phyloP scores from a whole-genome alignment of 1,140 invertebrate species.

The Macrosteles quadrilineatus region DNA sequence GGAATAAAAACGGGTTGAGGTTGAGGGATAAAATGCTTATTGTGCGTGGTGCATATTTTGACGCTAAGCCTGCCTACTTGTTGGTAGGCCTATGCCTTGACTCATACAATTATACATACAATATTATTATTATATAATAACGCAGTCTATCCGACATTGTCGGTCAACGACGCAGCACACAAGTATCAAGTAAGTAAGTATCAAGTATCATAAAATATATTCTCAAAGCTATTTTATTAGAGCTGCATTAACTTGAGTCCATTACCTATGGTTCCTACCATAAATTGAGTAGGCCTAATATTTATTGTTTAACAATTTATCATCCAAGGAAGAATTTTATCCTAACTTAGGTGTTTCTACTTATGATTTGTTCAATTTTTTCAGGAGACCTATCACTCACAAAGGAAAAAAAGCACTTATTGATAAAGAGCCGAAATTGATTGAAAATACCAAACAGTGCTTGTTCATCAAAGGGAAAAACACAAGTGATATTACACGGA shows the following conservation, averaged over 20 bases:
- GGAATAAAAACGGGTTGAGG: no score
- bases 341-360: neutral
- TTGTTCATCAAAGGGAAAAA: conserved; percentile 86
- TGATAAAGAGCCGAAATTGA: conserved; percentile 80
- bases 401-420: conserved; percentile 83
- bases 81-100: neutral
- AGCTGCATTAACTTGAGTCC: neutral
- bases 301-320: neutral
- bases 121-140: no score
- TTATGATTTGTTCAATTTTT: conserved; percentile 45
- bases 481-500: conserved; percentile 71
- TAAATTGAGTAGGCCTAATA: no score
- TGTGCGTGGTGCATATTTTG: no score
- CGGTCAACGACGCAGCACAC: no score
- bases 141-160: no score
- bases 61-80: no score
- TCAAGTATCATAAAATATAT: neutral
- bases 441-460: conserved; percentile 85
- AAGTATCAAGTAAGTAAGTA: no score
- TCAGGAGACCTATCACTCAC: conserved; percentile 84
- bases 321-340: neutral
- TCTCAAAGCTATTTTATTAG: neutral
- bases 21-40: no score
- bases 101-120: no score
- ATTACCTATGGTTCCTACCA: neutral